A percentile compares a stretch with the other conserved stretches of the same genome.
Conservation (phyloP, 37 sponge, comb jelly and placozoan species). For the Halisarca cf. caerulea region DNA sequence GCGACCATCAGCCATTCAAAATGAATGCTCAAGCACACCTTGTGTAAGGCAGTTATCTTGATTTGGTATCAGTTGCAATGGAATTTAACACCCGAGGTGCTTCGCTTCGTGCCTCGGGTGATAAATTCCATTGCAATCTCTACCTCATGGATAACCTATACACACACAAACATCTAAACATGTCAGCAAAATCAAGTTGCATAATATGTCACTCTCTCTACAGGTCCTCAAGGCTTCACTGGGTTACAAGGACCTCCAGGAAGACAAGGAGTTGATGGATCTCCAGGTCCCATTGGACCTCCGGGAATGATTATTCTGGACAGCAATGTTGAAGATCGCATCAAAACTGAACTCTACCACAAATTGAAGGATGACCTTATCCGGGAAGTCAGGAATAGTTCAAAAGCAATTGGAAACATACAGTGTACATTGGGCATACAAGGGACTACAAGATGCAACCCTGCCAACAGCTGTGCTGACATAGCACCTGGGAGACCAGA, state of each 20-base stretch:
- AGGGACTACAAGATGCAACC: not conserved
- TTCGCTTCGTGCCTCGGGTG: too few relatives aligned
- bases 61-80: too few relatives aligned
- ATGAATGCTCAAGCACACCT: too few relatives aligned
- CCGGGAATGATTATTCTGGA: conserved; percentile 8
- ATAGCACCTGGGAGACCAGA: conserved; percentile 4
- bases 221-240: not conserved
- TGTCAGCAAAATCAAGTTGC: not conserved
- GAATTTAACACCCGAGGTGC: too few relatives aligned
- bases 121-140: too few relatives aligned
- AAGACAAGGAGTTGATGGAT: not conserved
- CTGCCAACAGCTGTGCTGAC: conserved; percentile 14
- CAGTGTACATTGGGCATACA: too few relatives aligned
- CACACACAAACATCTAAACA: too few relatives aligned
- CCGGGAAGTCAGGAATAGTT: not conserved
- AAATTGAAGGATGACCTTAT: not conserved
- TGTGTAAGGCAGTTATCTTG: too few relatives aligned
- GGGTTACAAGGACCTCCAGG: not conserved
- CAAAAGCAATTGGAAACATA: too few relatives aligned
- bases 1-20: too few relatives aligned
- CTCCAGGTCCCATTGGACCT: conserved; percentile 13
- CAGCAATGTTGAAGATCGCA: not conserved
- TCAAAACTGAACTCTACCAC: conserved; percentile 26
- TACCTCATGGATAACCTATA: too few relatives aligned
- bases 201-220: too few relatives aligned